Evolutionary conservation across 2,797 vertebrate genomes (phyloP), one percentile per base, ranked within the genome.

Genomic region (Gallirallus australis): DNA sequence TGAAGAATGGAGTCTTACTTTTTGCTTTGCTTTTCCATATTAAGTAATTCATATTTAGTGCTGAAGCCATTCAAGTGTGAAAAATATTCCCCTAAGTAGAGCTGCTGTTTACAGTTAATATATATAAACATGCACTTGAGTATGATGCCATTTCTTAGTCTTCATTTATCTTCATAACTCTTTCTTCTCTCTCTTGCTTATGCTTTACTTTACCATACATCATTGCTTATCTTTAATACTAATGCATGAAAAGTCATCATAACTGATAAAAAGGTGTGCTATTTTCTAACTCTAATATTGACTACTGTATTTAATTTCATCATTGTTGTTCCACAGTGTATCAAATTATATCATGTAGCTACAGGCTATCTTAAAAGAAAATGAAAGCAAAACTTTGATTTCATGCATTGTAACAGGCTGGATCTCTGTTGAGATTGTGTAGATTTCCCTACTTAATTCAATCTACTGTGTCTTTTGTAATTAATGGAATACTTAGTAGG

Each of bases 401-500:
- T 82, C 48, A 83, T 85, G 40, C 61, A 40, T 90, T 94, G 72
- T 91, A 71, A 87, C 25, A 54, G 33, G 24, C 66, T 89, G 54
- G 59, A 79, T 87, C 73, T 80, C 59, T 93, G 28, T 89, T 87
- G 86, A 85, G 60, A 66, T 75, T 89, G 52, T 42, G 9, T 90
- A 80, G 86, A 63, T 71, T 93, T 95, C 78, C 47, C 50, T 83
- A 24, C 33, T 71, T 89, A 75, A 76, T 92, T 97, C 79, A 96
- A 24, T 82, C 64, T 91, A 54, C 82, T 91, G 72, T 93, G 83
- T 89, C 54, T 93, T 94, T 94, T 94, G 53, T 93, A 91, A 70
- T 95, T 94, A 91, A 73, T 86, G 71, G 69, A 92, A 81, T 89
- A 66, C 35, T 91, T 91, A 84, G 50, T 84, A 88, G 81, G 75